Evolutionary conservation across 1,140 invertebrate genomes (phyloP), one percentile per base, ranked within the genome.

Genomic region (Dendrolimus kikuchii): DNA sequence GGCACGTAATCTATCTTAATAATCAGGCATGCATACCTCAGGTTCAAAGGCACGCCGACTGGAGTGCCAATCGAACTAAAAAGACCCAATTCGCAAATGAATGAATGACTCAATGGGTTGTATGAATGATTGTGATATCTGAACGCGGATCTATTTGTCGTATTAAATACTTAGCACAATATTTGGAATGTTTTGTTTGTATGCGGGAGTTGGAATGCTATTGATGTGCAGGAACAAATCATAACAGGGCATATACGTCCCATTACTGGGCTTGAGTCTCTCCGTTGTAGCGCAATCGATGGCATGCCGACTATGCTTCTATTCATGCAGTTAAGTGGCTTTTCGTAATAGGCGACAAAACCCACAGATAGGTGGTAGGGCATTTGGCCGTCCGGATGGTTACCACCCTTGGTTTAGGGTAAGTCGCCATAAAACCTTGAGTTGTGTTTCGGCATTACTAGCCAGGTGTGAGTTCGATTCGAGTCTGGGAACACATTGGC

Each of bases 21-120:
- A 69, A 76, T 77, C 72, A 63, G 57, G 68, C 46, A 55, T 66
- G 66, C 65, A 68, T 61, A 68, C 67, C 61, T 66, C 49, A 66
- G 72, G 68, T 74, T 81, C 75, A 78, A 83, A 83, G 73, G 75
- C 73, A 42, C 40, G 66, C 80, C 80, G 80, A 68, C 72, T 71
- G 53, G 67, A 78, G 72, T 68, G 72, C 75, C 75, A 83, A 83
- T 83, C 80, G 75, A 81, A 81, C 65, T 74, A 71, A 78, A 77
- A 74, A 74, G 58, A 59, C 62, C 62, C 68, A 62, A 64, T 62
- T 65, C 59, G 60, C 64, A 74, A 78, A 49, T 65, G 66, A 55
- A 55, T 53, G 49, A 52, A 37, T 52, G 50, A 67, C 51, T 59
- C 67, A 62, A 60, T 64, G 69, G 71, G 52, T 23, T 23, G 23